Evolutionary conservation across 2,113 vertebrate species (phyloP).

Genomic region (Rhizomys pruinosus): DNA sequence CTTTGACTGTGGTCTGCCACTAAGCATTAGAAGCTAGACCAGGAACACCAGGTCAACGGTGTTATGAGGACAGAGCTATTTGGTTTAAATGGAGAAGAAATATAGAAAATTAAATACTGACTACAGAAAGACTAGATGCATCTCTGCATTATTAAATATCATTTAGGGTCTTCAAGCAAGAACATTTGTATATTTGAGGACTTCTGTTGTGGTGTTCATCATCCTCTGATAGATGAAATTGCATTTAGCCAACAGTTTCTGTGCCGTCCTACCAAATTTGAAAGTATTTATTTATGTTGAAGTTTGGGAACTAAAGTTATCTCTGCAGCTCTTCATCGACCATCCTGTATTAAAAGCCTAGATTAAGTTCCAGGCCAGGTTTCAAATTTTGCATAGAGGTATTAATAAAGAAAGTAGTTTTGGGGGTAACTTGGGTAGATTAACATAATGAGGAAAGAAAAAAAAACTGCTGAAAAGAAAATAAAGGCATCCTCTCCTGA

Average conservation of each 20-base stretch:
- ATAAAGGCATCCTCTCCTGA: background rate
- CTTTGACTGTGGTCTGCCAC: slow-evolving; percentile 64
- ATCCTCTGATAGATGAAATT: slow-evolving; percentile 21
- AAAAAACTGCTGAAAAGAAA: background rate
- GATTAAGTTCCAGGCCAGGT: background rate
- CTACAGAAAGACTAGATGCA: slow-evolving; percentile 70
- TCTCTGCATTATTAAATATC: slow-evolving; percentile 69
- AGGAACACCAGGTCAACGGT: slow-evolving; percentile 53
- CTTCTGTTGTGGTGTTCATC: background rate
- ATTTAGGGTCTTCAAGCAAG: slow-evolving; percentile 34
- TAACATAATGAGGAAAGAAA: background rate
- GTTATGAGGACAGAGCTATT: slow-evolving; percentile 49
- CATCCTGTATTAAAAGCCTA: background rate
- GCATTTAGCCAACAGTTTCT: slow-evolving; percentile 3
- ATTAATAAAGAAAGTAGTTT: background rate
- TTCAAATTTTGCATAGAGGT: background rate
- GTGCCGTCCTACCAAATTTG: background rate
- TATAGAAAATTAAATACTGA: slow-evolving; percentile 72
- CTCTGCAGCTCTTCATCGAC: background rate
- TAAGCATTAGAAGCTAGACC: slow-evolving; percentile 62
- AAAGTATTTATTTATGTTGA: slow-evolving; percentile 44
- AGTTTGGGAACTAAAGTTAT: background rate
- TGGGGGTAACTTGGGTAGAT: background rate
- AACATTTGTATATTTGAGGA: background rate
- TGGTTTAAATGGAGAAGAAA: slow-evolving; percentile 69